These are phyloP conservation scores for Chrysina gloriosa DNA, from an alignment of 2,888 invertebrate species.

Conservation along the genomic window DNA sequence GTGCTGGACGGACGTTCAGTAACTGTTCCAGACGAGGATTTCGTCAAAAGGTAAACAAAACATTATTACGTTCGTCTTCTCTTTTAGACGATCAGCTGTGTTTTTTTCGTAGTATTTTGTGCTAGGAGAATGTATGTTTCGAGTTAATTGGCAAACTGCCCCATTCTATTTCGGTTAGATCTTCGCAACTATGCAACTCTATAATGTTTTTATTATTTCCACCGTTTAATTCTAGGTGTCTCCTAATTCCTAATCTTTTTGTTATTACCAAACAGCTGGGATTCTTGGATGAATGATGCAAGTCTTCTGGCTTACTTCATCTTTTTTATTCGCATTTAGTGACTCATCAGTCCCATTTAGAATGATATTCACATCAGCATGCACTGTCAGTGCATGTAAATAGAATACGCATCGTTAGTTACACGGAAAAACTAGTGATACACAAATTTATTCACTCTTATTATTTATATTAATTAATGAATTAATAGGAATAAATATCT, in stretches of 20 bases:
- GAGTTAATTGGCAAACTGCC: constrained; percentile 23
- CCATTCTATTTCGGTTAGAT: constrained; percentile 1
- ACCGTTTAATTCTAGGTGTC: not conserved
- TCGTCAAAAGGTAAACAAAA: constrained; percentile 19
- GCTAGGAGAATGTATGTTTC: constrained; percentile 5
- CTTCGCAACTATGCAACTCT: not conserved
- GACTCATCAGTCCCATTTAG: too few relatives aligned
- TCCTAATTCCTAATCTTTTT: too few relatives aligned
- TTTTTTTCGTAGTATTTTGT: constrained; percentile 6
- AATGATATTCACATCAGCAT: not conserved
- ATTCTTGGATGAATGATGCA: not conserved
- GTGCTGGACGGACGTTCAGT: not conserved
- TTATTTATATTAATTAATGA: too few relatives aligned
- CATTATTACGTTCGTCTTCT: not conserved
- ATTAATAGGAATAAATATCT: too few relatives aligned
- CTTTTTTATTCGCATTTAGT: not conserved
- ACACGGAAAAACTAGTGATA: too few relatives aligned
- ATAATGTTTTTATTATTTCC: constrained; percentile 3
- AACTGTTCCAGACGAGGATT: not conserved
- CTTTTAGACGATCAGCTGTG: constrained; percentile 9
- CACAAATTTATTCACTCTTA: too few relatives aligned
- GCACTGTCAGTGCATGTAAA: not conserved
- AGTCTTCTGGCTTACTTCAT: not conserved
- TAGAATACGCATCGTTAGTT: not conserved
- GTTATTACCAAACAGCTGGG: not conserved